phyloP scores from a whole-genome alignment of 2,797 vertebrate genomes.

The Onychomys leucogaster region DNA sequence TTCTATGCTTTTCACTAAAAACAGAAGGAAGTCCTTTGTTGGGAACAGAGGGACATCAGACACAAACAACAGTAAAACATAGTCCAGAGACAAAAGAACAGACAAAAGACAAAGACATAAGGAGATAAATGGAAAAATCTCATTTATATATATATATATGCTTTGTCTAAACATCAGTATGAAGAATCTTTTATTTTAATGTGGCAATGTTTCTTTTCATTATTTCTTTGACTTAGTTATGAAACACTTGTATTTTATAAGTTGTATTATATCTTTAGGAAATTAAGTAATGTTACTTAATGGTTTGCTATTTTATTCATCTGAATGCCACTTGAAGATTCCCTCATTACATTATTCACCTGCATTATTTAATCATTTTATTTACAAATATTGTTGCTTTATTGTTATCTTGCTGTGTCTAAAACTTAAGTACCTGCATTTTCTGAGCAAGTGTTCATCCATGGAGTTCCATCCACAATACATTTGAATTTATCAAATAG shows the following conservation, averaged over 20 bases:
- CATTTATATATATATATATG: no score
- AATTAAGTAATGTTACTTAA: neutral
- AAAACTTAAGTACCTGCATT: neutral
- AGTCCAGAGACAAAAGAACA: neutral
- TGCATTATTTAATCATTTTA: neutral
- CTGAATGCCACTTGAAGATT: neutral
- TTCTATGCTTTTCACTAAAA: neutral
- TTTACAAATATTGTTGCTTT: neutral
- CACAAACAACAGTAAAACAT: neutral
- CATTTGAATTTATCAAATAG: neutral
- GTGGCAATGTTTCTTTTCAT: neutral
- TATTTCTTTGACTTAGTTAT: neutral
- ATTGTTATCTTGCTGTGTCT: neutral
- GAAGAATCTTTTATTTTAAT: neutral
- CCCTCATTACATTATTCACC: no score
- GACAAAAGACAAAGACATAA: neutral
- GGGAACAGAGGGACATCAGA: neutral
- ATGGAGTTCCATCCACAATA: neutral
- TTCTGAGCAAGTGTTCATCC: neutral
- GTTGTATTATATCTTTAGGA: neutral
- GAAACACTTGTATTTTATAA: neutral
- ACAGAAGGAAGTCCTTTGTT: neutral
- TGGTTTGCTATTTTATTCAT: neutral
- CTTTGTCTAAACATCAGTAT: neutral
- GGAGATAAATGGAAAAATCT: neutral